A percentile compares a stretch with the other conserved stretches of the same genome.
Conservation (phyloP, 2,888 invertebrate species). For the Polylopha cassiicola region DNA sequence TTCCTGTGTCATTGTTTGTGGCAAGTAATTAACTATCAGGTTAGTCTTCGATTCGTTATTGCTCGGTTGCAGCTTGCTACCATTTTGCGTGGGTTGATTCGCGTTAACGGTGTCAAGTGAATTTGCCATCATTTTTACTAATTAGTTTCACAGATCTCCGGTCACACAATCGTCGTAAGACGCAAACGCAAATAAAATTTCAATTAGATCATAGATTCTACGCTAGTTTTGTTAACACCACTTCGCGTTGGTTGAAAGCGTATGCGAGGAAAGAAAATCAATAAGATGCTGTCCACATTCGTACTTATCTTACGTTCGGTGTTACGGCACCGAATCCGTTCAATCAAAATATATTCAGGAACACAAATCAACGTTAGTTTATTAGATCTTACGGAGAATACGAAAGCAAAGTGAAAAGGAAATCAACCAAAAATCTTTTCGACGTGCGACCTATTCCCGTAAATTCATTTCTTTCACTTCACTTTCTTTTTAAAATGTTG, state of each 20-base stretch:
- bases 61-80: constrained; percentile 81
- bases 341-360: constrained; percentile 67
- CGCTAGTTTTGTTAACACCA: constrained; percentile 58
- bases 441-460: constrained; percentile 76
- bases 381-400: constrained; percentile 72
- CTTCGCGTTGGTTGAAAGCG: constrained; percentile 76
- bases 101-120: constrained; percentile 71
- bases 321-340: constrained; percentile 55
- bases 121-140: constrained; percentile 74
- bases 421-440: constrained; percentile 78
- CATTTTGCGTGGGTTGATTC: constrained; percentile 84
- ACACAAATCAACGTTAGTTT: constrained; percentile 71
- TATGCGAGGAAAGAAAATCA: constrained; percentile 77
- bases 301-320: constrained; percentile 67
- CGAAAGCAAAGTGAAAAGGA: constrained; percentile 76
- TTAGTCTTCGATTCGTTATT: constrained; percentile 97
- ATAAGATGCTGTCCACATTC: constrained; percentile 76
- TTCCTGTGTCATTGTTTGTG: constrained; percentile 99
- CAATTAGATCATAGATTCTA: constrained; percentile 54
- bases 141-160: constrained; percentile 53
- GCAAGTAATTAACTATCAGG: constrained; percentile 99
- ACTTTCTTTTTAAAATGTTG: constrained; percentile 75
- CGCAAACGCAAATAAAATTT: constrained; percentile 39
- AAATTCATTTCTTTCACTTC: constrained; percentile 77
- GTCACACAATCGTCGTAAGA: constrained; percentile 33